A percentile compares a stretch with the other conserved stretches of the same genome.
phyloP scores from a whole-genome alignment of 2,797 vertebrate species.

The Enoplosus armatus region DNA sequence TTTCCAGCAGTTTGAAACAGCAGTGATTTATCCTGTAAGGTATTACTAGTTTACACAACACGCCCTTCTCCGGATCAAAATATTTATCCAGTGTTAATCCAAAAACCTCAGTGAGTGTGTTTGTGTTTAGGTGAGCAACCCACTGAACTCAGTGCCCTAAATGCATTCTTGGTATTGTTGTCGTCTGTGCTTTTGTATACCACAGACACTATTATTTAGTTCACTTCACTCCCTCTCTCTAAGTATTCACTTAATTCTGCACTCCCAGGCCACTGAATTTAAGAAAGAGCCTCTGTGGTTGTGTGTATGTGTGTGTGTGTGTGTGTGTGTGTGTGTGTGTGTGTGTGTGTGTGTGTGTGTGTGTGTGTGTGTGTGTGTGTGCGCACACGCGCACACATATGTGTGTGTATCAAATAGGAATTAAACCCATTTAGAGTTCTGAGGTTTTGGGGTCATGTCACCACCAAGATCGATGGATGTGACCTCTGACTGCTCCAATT shows the following conservation, averaged over 20 bases:
- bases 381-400: slow-evolving; percentile 11
- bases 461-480: slow-evolving; percentile 83
- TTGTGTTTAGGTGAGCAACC: slow-evolving; percentile 69
- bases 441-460: slow-evolving; percentile 78
- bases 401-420: slow-evolving; percentile 74
- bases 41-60: slow-evolving; percentile 44
- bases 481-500: slow-evolving; percentile 80
- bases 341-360: slow-evolving; percentile 46
- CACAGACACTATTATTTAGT: slow-evolving; percentile 79
- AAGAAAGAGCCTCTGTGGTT: slow-evolving; percentile 57
- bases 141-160: slow-evolving; percentile 65
- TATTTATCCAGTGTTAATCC: slow-evolving; percentile 66
- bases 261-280: slow-evolving; percentile 71
- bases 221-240: slow-evolving; percentile 68
- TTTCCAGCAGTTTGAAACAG: slow-evolving; percentile 23
- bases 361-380: slow-evolving; percentile 40
- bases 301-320: slow-evolving; percentile 33
- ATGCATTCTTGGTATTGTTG: slow-evolving; percentile 77
- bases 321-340: slow-evolving; percentile 45
- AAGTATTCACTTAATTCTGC: slow-evolving; percentile 76
- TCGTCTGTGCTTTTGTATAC: slow-evolving; percentile 74
- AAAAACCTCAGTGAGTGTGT: slow-evolving; percentile 45
- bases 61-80: slow-evolving; percentile 49
- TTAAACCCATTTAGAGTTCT: slow-evolving; percentile 74
- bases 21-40: slow-evolving; percentile 14